phyloP scores from a whole-genome alignment of 2,113 vertebrate genomes.

The Colistium nudipinnis region DNA sequence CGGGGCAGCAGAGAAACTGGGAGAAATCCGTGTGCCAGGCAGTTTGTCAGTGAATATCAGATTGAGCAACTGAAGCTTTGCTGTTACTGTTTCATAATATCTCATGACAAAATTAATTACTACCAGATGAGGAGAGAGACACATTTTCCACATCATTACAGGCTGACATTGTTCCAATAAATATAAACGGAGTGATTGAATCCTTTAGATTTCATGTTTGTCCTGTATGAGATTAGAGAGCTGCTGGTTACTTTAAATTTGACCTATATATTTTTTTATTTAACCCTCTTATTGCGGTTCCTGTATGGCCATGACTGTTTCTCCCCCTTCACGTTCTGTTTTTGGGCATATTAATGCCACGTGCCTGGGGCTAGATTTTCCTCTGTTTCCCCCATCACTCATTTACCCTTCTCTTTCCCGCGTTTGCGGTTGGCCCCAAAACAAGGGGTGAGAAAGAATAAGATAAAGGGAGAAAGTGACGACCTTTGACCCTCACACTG shows the following conservation, averaged over 20 bases:
- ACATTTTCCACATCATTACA: background rate
- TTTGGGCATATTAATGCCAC: background rate
- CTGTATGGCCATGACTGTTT: background rate
- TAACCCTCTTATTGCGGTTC: background rate
- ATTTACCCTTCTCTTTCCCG: background rate
- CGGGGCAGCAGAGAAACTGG: too few species aligned
- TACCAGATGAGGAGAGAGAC: too few species aligned
- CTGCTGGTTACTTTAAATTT: background rate
- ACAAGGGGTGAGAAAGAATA: too few species aligned
- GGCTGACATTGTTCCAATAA: background rate
- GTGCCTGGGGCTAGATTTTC: too few species aligned
- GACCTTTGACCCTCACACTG: background rate
- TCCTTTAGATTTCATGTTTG: background rate
- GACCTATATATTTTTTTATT: background rate
- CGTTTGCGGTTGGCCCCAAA: too few species aligned
- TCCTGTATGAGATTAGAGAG: background rate
- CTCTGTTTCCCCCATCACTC: background rate
- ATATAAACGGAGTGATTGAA: background rate
- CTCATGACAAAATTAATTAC: too few species aligned
- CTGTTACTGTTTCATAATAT: too few species aligned
- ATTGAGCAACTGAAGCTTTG: too few species aligned
- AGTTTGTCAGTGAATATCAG: too few species aligned
- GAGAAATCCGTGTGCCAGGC: too few species aligned
- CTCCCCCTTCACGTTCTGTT: background rate
- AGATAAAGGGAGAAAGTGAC: conserved; percentile 8